A percentile compares a stretch with the other conserved stretches of the same genome.
Evolutionary conservation across 2,888 invertebrate species (phyloP).

Genomic region (Cryptophagus acutangulus): DNA sequence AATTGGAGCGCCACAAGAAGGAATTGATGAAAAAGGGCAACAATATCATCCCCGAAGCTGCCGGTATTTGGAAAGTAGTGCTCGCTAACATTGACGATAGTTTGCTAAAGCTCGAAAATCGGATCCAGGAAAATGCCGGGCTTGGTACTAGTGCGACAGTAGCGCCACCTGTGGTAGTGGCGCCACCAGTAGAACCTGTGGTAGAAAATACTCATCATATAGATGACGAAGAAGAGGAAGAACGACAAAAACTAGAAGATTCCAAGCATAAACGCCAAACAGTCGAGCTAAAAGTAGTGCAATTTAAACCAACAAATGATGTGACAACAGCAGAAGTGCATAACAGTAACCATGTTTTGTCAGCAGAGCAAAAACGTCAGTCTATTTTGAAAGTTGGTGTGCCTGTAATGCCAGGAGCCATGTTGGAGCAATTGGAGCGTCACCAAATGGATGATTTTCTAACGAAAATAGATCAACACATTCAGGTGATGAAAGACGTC

Average conservation of each 20-base stretch:
- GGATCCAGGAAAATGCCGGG: too few species aligned
- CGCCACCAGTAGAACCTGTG: too few species aligned
- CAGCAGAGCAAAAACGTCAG: conserved; percentile 23
- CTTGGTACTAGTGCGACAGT: too few species aligned
- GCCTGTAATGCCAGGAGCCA: conserved; percentile 31
- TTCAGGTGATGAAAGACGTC: conserved; percentile 25
- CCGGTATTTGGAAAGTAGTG: too few species aligned
- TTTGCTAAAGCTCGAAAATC: too few species aligned
- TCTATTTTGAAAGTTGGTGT: conserved; percentile 32
- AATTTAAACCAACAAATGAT: conserved; percentile 21
- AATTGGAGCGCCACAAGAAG: background rate
- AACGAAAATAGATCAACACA: conserved; percentile 16
- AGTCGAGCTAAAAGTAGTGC: conserved; percentile 29
- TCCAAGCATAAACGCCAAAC: conserved; percentile 22
- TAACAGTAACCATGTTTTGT: background rate
- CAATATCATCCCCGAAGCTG: background rate
- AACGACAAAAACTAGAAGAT: conserved; percentile 1
- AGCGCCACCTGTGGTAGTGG: too few species aligned
- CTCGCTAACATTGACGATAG: too few species aligned
- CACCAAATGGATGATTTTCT: background rate
- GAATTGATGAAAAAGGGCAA: background rate
- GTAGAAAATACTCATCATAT: too few species aligned
- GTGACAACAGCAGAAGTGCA: background rate
- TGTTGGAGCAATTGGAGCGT: conserved; percentile 17
- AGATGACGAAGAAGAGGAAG: too few species aligned